These are phyloP conservation scores for Acanthacorydalis orientalis DNA, from an alignment of 2,888 invertebrate genomes.

Conservation along the genomic window DNA sequence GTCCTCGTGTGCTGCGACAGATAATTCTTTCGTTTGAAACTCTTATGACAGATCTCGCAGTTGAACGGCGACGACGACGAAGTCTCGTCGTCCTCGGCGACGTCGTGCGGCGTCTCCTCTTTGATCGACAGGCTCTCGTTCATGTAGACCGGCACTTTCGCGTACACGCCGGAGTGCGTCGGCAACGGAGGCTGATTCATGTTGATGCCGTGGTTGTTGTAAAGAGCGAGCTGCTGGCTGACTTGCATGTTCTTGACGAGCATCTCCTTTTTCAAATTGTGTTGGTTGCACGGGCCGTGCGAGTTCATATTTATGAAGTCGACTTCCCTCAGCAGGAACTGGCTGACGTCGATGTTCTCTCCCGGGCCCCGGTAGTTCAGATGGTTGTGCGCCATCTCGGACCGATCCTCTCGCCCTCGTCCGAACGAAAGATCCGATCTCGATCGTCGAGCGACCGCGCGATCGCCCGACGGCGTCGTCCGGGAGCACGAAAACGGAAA, in stretches of 20 bases:
- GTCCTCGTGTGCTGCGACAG: not conserved
- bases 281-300: not conserved
- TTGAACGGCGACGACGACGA: not conserved
- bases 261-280: not conserved
- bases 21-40: not conserved
- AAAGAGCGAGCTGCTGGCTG: not conserved
- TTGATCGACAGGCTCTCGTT: not conserved
- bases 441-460: too few relatives aligned
- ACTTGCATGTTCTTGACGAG: not conserved
- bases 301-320: not conserved
- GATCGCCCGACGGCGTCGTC: too few relatives aligned
- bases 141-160: not conserved
- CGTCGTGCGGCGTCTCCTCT: not conserved
- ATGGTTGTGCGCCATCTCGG: not conserved
- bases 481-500: too few relatives aligned
- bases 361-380: not conserved
- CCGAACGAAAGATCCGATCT: too few relatives aligned
- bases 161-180: not conserved
- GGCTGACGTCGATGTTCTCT: not conserved
- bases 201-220: not conserved
- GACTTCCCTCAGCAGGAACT: not conserved
- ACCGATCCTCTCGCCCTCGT: not conserved
- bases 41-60: not conserved
- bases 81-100: not conserved
- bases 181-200: not conserved